Base-by-base conservation (phyloP, 2,888 invertebrate species). In the Teleogryllus oceanicus region DNA sequence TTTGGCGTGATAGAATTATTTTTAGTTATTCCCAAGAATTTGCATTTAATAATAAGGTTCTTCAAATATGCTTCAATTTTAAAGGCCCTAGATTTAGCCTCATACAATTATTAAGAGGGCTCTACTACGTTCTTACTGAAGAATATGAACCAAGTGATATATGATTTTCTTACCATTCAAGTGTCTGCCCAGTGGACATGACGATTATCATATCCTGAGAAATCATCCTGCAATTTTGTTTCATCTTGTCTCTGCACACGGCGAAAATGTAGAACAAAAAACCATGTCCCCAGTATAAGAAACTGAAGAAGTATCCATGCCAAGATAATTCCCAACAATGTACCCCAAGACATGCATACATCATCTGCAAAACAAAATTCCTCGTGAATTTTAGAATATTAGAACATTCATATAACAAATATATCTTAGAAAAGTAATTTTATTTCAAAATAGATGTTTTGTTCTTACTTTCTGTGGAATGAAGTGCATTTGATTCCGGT, bases 171-270 rank as follows among this genome's bases (percentile, higher is more conserved):
- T 37, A 37, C 37, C 37, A 37, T 37, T 37, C 8, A 62, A 62
- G 62, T 18, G n/a, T 93, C 93, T 0, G 92, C 92, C 92, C 92
- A 93, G 85, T 91, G 92, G 2, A 93, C 93, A 78, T 92, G 89
- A 51, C 93, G 87, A 83, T 89, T 90, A n/a, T 92, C 91, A 77
- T 77, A 81, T 11, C 49, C 76, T n/a, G 77, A 21, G 74, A 81
- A 81, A 49, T 81, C 81, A 78, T 81, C 81, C 76, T 84, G 81
- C 50, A 84, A 82, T 51, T 83, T 83, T n/a, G 83, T 82, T 78
- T 82, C 81, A 50, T 81, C 83, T 11, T 82, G 79, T 75, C 83
- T 83, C 75, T 81, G 80, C 75, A 81, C 79, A n/a, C 78, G 80
- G 20, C 82, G 81, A 11, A 83, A 81, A 11, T 82, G 81, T 24